Evolutionary conservation across 1,140 invertebrate genomes (phyloP), one percentile per base, ranked within the genome.

Genomic region (Anagrus nilaparvatae): DNA sequence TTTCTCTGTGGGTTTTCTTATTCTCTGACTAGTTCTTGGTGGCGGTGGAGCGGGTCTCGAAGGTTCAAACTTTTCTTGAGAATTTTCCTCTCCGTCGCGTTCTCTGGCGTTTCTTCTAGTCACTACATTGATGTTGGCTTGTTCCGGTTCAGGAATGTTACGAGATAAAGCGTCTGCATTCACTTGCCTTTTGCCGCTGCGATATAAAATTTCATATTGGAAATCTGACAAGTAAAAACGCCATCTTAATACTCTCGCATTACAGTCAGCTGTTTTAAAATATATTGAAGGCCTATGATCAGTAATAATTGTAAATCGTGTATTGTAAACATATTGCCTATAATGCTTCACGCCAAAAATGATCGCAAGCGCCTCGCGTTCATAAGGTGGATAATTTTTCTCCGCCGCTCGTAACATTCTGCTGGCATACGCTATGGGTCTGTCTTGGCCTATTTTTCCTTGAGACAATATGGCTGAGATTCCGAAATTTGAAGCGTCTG

Each of bases 361-460:
- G 30, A 72, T 63, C 3, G 69, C 65, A 3, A 72, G 47, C 3
- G 65, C 52, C 48, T 74, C 68, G 43, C 65, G 61, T 32, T 74
- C 66, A 4, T 71, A 61, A 46, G 72, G 63, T 9, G 58, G 60
- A 47, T 72, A 71, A 25, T 69, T 67, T 19, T 50, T 18, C 50
- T 74, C 65, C 23, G 59, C 53, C 5, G 37, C 6, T 5, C 60
- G 63, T 8, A 72, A 43, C 8, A 63, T 52, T 24, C 63, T 44
- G 5, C 64, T 71, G 4, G 63, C 64, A 46, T 54, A 72, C n/a
- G 63, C 60, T 5, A 72, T 52, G 5, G 60, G 61, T 14, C 24
- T 23, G 18, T 43, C 30, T 5, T 4, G 7, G 2, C 45, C 30
- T 5, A 33, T 19, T 25, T 25, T 21, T 23, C 41, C 42, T 23